Evolutionary conservation across 2,797 vertebrate species (phyloP), one percentile per base, ranked within the genome.

Genomic region (Setipinna tenuifilis): DNA sequence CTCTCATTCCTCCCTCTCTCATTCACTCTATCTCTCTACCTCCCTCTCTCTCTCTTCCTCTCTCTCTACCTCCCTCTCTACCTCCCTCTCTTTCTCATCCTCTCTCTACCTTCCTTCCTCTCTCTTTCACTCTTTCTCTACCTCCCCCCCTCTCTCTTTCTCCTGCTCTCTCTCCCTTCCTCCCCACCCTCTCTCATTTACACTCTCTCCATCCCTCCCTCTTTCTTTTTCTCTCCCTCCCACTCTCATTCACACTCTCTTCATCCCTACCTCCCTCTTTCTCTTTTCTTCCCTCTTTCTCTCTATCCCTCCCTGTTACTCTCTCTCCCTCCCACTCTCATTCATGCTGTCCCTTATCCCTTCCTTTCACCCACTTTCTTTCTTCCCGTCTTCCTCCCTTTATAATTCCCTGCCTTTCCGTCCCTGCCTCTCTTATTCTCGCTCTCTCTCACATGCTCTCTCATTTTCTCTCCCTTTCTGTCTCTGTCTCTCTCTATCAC

Each of bases 1-100:
- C 50, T 54, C 50, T 54, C 50, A 3, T 7, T 54, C 2, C 14
- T 54, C 50, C 9, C 50, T 54, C 50, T 54, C 50, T 54, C 50
- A 3, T 7, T 54, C 50, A 3, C 50, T 54, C 14, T 54, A 2
- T 54, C 50, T 54, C 50, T 14, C 50, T 54, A 0, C 7, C 14
- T 3, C 9, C 9, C 50, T 54, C 35, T 41, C 35, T 10, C 50
- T 54, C 50, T 54, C 50, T 14, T 68, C 84, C 83, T 89, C 83
- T 86, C 87, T 83, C 65, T 88, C 88, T 88, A 82, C 84, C 84
- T 87, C 89, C 89, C 85, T 81, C n/a, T 57, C 54, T 57, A 11
- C 12, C 17, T 57, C 54, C 12, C 35, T 41, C 35, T 41, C 35
- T 41, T 5, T 41, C 35, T 41, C 35, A 41, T 41, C 5, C 35